Conservation (phyloP, 1,140 invertebrate genomes). For the Heliconius melpomene region DNA sequence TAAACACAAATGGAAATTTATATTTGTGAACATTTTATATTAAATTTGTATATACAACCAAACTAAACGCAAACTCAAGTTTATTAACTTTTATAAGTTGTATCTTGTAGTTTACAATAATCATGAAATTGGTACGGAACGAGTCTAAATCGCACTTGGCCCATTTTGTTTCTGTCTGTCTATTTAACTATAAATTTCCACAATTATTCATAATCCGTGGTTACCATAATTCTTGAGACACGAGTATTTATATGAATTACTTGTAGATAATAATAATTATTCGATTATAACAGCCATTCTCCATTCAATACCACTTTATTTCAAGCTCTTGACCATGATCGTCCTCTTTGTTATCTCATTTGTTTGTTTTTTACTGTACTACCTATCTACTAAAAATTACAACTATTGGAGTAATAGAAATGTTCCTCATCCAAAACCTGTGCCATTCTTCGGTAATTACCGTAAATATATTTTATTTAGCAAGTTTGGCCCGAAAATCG, state of each 20-base stretch:
- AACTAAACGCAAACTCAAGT: no score
- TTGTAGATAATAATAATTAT: background rate
- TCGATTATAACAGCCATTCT: background rate
- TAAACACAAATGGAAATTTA: no score
- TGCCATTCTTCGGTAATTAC: slow-evolving; percentile 68
- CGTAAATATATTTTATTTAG: slow-evolving; percentile 56
- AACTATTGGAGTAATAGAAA: slow-evolving; percentile 68
- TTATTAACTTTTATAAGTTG: no score
- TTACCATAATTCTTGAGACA: background rate
- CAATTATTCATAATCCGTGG: background rate
- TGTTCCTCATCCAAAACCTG: slow-evolving; percentile 58
- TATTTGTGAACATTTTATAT: no score
- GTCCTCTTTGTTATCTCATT: background rate
- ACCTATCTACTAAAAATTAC: background rate
- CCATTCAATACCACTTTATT: background rate
- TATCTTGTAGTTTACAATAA: no score
- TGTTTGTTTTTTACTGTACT: background rate
- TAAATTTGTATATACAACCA: no score
- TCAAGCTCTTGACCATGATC: background rate
- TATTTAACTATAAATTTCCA: background rate
- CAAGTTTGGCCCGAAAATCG: slow-evolving; percentile 36
- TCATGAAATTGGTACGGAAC: no score
- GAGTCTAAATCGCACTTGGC: no score
- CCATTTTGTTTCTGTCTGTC: no score
- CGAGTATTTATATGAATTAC: background rate